A percentile compares a stretch with the other conserved stretches of the same genome.
These are phyloP conservation scores for Micropterix aruncella DNA, from an alignment of 2,888 invertebrate genomes.

Conservation along the genomic window DNA sequence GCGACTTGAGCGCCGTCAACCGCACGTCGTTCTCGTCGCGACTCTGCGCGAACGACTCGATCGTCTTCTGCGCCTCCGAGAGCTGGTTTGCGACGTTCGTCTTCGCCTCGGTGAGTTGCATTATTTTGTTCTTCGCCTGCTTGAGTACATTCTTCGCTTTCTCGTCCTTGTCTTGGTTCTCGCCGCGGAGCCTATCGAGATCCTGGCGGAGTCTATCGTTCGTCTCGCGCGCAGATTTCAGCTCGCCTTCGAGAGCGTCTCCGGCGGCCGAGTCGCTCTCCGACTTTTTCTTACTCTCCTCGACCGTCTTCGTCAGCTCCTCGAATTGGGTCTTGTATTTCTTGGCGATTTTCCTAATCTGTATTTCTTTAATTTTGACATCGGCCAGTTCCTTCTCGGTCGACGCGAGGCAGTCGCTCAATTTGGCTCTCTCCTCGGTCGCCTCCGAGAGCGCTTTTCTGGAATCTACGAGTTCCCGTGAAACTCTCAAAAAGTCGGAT, in stretches of 20 bases:
- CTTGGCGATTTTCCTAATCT: conserved; percentile 79
- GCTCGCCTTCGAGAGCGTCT: conserved; percentile 29
- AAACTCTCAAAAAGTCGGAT: conserved; percentile 40
- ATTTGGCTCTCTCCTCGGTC: conserved; percentile 43
- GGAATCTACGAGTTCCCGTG: conserved; percentile 49
- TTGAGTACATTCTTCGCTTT: conserved; percentile 52
- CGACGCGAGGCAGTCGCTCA: conserved; percentile 48
- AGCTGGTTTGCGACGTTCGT: conserved; percentile 44
- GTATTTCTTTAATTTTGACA: conserved; percentile 52
- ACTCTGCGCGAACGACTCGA: conserved; percentile 34
- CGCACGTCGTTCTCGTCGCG: conserved; percentile 42
- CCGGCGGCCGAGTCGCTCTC: conserved; percentile 40
- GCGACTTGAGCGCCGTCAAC: conserved; percentile 48
- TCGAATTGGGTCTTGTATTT: conserved; percentile 82
- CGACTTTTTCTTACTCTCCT: conserved; percentile 43
- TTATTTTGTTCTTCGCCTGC: conserved; percentile 61
- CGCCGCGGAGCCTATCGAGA: conserved; percentile 41
- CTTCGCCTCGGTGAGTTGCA: conserved; percentile 56
- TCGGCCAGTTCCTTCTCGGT: conserved; percentile 56
- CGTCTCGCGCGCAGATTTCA: conserved; percentile 37
- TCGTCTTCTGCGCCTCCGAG: conserved; percentile 33
- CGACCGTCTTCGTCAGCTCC: conserved; percentile 53
- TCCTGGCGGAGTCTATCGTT: conserved; percentile 53
- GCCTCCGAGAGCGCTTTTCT: conserved; percentile 42
- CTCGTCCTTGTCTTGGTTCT: conserved; percentile 46